Conservation (phyloP, 2,797 vertebrate species). For the Glossophaga mutica region DNA sequence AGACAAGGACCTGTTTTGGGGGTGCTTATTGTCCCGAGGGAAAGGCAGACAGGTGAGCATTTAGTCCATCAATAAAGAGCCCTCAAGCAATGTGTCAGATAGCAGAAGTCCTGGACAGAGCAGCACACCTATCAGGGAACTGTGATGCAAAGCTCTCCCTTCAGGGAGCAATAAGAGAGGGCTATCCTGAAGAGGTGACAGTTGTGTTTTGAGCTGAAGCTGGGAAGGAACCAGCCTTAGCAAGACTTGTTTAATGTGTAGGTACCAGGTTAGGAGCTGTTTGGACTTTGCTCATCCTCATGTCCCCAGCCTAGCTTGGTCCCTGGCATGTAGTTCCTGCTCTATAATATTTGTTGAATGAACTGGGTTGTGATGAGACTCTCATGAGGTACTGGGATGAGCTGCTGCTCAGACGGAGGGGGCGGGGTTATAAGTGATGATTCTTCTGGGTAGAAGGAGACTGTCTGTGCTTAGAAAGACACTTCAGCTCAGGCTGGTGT, state of each 20-base stretch:
- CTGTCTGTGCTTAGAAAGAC: neutral
- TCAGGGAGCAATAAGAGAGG: neutral
- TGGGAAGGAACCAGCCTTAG: neutral
- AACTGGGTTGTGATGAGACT: neutral
- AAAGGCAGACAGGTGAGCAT: neutral
- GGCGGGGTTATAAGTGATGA: neutral
- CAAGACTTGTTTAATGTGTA: neutral
- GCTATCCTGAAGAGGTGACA: neutral
- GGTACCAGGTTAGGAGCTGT: neutral
- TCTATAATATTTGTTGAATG: neutral
- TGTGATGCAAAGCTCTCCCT: neutral
- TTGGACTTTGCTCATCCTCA: too few relatives aligned
- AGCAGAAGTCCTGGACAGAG: neutral
- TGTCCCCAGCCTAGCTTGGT: neutral
- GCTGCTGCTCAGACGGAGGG: neutral
- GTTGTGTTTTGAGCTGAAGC: neutral
- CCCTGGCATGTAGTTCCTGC: neutral
- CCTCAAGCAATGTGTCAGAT: neutral
- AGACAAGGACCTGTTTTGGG: neutral
- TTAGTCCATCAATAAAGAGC: neutral
- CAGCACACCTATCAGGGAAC: neutral
- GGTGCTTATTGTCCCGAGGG: neutral
- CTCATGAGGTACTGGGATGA: neutral
- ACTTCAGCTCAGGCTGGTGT: too few relatives aligned
- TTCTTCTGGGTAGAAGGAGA: neutral